These are phyloP conservation scores for Andrena marginata DNA, from an alignment of 2,888 invertebrate genomes.

Conservation along the genomic window DNA sequence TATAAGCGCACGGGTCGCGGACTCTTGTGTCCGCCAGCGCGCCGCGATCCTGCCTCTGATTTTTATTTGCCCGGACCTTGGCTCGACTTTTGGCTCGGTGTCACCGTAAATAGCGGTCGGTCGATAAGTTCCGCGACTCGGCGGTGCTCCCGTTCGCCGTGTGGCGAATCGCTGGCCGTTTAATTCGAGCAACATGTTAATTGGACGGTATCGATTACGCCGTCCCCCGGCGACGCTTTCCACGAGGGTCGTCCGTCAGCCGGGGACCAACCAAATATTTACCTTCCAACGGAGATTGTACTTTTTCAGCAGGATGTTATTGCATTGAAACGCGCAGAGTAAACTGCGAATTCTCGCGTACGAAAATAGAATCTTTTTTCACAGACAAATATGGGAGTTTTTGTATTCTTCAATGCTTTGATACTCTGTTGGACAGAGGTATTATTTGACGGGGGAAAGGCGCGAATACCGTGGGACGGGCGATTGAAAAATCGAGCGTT, in stretches of 20 bases:
- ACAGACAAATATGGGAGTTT: background rate
- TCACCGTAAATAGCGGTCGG: constrained; percentile 29
- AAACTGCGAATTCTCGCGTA: background rate
- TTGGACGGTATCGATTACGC: constrained; percentile 35
- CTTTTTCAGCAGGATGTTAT: background rate
- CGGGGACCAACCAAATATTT: constrained; percentile 12
- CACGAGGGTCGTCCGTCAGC: background rate
- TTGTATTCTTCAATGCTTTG: background rate
- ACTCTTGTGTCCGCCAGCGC: background rate
- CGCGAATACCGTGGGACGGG: too few relatives aligned
- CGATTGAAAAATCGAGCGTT: background rate
- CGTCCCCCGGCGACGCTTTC: background rate
- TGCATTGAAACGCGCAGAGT: background rate
- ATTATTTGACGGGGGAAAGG: background rate
- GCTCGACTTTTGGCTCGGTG: constrained; percentile 65
- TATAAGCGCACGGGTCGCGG: constrained; percentile 33
- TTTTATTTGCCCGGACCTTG: constrained; percentile 70
- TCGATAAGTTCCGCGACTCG: constrained; percentile 43
- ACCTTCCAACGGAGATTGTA: background rate
- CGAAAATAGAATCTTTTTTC: too few relatives aligned
- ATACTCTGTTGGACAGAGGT: background rate
- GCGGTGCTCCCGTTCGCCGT: background rate
- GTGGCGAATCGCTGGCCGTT: background rate
- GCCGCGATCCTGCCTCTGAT: constrained; percentile 17
- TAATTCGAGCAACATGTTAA: constrained; percentile 33